Conservation (phyloP, 2,888 invertebrate species). For the Diachrysia chrysitis region DNA sequence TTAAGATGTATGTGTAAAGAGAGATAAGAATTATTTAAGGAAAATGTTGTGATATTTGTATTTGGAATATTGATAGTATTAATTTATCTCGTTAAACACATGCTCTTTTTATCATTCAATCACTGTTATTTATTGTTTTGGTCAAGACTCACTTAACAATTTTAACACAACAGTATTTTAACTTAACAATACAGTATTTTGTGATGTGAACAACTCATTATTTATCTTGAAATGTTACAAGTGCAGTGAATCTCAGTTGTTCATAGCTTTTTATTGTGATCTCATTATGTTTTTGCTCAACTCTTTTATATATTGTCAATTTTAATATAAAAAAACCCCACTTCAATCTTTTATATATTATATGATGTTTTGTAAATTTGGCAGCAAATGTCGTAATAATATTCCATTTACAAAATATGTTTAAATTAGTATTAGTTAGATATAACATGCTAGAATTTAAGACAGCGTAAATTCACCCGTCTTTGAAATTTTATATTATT, state of each 20-base stretch:
- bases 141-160: neutral
- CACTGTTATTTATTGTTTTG: neutral
- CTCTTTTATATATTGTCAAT: conserved; percentile 54
- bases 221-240: neutral
- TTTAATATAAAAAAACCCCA: conserved; percentile 50
- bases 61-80: conserved; percentile 87
- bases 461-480: conserved; percentile 88
- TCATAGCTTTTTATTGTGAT: conserved; percentile 60
- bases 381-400: conserved; percentile 71
- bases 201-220: conserved; percentile 2
- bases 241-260: conserved; percentile 19
- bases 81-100: conserved; percentile 51
- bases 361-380: conserved; percentile 51
- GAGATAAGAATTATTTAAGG: conserved; percentile 81
- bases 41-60: conserved; percentile 89
- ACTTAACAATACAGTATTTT: neutral
- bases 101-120: conserved; percentile 42
- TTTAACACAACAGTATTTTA: neutral
- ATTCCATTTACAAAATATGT: conserved; percentile 88
- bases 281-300: conserved; percentile 73
- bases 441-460: conserved; percentile 82
- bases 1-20: conserved; percentile 86
- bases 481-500: conserved; percentile 89
- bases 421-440: conserved; percentile 78
- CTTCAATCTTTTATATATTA: conserved; percentile 37